Evolutionary conservation across 1,140 invertebrate genomes (phyloP), one percentile per base, ranked within the genome.

Genomic region (Diuraphis noxia): DNA sequence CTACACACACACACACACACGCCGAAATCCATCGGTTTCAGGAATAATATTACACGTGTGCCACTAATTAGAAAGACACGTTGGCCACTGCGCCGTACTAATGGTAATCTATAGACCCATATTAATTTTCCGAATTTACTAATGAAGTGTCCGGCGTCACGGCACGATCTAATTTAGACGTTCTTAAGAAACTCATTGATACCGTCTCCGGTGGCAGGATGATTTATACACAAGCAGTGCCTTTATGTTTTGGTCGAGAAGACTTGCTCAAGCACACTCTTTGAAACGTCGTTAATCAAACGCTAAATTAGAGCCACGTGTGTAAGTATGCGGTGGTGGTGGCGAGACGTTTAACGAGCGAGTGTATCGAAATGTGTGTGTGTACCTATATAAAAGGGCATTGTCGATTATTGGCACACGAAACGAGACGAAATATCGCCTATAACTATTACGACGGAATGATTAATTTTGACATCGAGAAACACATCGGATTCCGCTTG

Each of bases 261-360:
- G 84, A 86, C 84, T 49, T 23, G 43, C 25, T 17, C 82, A 38
- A 84, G 17, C 84, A 36, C 43, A 49, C 43, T 41, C 7, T 86
- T 49, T 36, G 84, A 49, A 34, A 49, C 19, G 40, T 89, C 88
- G 88, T 89, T 79, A 89, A 89, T 89, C 56, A 89, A 89, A 77
- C 52, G 88, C 63, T 79, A 89, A 89, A 89, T 89, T 89, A 79
- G 88, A 89, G 88, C 56, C 56, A 89, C 63, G 63, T 89, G 56
- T 89, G 63, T 88, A 17, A 25, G 56, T 40, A 72, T 19, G 36
- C 19, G 23, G 19, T 36, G 23, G 30, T 19, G n/a, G 17, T 4
- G 85, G 85, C 49, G 46, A 88, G 87, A 63, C 52, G 87, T 88
- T 88, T 56, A 88, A 88, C 43, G 52, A 40, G 86, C 43, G 9